phyloP scores from a whole-genome alignment of 2,797 vertebrate genomes.

The Brotula barbata region DNA sequence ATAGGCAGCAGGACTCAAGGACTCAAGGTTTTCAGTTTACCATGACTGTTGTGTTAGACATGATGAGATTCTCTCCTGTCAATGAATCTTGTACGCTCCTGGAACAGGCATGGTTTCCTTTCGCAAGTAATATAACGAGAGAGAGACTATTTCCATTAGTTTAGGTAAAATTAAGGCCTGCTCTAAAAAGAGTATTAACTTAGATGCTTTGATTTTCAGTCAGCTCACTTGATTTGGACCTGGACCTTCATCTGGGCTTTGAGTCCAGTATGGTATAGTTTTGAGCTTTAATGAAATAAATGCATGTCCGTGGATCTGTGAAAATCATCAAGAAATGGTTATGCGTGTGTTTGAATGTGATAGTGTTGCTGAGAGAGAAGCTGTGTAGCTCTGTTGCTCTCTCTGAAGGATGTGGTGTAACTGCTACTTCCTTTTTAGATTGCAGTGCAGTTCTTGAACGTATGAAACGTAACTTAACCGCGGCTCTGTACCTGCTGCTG shows the following conservation, averaged over 20 bases:
- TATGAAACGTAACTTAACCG: neutral
- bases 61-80: conserved; percentile 20
- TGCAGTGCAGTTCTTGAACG: neutral
- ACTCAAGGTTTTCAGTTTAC: too few relatives aligned
- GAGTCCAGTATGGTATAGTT: too few relatives aligned
- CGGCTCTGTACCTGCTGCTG: neutral
- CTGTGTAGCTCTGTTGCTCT: conserved; percentile 36
- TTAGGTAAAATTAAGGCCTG: conserved; percentile 64
- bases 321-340: neutral
- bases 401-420: conserved; percentile 75
- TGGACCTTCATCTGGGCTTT: too few relatives aligned
- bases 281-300: neutral
- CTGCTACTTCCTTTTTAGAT: conserved; percentile 46
- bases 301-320: neutral
- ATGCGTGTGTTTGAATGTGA: conserved; percentile 2
- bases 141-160: conserved; percentile 56
- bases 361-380: neutral
- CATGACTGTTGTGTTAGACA: conserved; percentile 1
- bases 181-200: conserved; percentile 67
- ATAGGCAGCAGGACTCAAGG: too few relatives aligned
- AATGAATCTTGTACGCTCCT: conserved; percentile 35
- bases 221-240: too few relatives aligned
- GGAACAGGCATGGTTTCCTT: conserved; percentile 39
- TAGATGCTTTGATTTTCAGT: too few relatives aligned
- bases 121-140: conserved; percentile 16